These are phyloP conservation scores for Phataginus tetradactyla DNA, from an alignment of 2,797 vertebrate species.

Conservation along the genomic window DNA sequence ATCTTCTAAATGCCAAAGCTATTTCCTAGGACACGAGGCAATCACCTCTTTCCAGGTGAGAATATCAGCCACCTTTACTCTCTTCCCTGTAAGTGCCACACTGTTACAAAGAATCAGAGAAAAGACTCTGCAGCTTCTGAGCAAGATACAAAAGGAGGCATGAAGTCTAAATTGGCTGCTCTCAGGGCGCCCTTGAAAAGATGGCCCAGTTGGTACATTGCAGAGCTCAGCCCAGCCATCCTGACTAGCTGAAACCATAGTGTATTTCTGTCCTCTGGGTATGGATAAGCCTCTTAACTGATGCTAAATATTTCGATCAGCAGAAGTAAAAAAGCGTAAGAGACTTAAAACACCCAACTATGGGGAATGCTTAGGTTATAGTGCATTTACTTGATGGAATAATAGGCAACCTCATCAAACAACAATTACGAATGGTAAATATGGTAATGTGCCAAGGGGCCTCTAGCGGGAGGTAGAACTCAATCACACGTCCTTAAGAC, in stretches of 20 bases:
- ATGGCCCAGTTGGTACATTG: neutral
- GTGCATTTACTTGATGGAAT: neutral
- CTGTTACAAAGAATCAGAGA: neutral
- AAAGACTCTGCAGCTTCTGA: neutral
- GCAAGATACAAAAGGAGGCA: neutral
- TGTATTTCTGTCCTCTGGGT: neutral
- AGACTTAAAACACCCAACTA: neutral
- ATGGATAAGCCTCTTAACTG: neutral
- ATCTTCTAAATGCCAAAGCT: neutral
- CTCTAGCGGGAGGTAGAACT: neutral
- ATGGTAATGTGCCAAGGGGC: neutral
- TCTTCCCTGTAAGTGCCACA: neutral
- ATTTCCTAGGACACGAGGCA: neutral
- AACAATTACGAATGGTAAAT: neutral
- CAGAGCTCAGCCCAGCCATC: neutral
- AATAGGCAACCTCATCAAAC: neutral
- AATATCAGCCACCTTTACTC: neutral
- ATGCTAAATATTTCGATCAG: neutral
- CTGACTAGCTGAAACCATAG: neutral
- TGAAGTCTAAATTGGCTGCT: fast-evolving
- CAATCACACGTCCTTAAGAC: neutral
- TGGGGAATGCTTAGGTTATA: neutral
- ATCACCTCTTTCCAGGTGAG: neutral
- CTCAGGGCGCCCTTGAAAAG: neutral
- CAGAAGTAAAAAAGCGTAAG: neutral